These are phyloP conservation scores for Otis tarda DNA, from an alignment of 2,113 vertebrate species.

Conservation along the genomic window DNA sequence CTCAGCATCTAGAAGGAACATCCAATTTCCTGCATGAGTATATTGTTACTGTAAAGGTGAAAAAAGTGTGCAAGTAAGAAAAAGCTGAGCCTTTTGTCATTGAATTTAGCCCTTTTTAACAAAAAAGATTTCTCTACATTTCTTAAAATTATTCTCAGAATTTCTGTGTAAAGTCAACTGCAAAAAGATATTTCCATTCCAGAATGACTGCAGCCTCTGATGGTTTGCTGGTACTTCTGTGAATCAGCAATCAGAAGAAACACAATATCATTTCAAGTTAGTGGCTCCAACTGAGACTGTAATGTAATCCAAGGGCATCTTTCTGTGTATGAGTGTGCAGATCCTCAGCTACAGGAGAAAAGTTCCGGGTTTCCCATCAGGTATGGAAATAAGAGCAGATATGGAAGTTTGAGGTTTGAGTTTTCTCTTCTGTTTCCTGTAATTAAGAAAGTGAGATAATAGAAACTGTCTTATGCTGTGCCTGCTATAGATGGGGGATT, in stretches of 20 bases:
- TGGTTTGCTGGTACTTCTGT: not conserved
- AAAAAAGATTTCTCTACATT: not conserved
- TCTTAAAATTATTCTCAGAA: not conserved
- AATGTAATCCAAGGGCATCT: not conserved
- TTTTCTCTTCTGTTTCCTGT: constrained; percentile 38
- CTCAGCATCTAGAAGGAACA: not conserved
- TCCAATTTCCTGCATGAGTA: not conserved
- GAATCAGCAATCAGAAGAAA: not conserved
- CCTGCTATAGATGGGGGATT: not conserved
- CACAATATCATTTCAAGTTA: not conserved
- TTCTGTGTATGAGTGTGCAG: not conserved
- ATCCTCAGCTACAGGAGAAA: not conserved
- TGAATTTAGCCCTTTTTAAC: not conserved
- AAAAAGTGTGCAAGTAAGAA: not conserved
- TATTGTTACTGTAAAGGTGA: not conserved
- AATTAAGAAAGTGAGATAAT: constrained; percentile 40
- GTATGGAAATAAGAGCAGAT: not conserved
- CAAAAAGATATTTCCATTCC: not conserved
- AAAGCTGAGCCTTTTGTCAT: not conserved
- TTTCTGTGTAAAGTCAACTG: not conserved
- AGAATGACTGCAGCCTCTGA: not conserved
- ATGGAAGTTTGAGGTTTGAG: not conserved
- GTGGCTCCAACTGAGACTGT: not conserved
- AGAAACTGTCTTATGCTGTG: not conserved
- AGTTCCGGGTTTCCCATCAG: not conserved